Base-by-base conservation (phyloP, 2,888 invertebrate genomes). In the Agrotis puta region DNA sequence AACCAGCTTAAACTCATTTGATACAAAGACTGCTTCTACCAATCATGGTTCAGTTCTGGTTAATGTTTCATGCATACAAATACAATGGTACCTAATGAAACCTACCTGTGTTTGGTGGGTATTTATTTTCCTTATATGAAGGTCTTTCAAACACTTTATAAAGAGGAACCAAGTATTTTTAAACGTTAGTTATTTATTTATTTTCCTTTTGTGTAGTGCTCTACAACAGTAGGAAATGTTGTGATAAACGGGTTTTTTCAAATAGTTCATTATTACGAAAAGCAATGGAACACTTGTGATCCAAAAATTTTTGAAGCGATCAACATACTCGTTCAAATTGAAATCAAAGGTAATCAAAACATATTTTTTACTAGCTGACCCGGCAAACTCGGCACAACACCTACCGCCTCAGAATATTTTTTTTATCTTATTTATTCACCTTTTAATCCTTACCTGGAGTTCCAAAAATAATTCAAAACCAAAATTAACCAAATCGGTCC, bases 121-220 rank as follows among this genome's bases (percentile, higher is more conserved):
- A 65, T 57, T 50, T 6, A 43, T 64, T 76, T 66, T 63, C 69
- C 54, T 77, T 62, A 22, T 50, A 13, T 20, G 64, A 69, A 78
- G 81, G 81, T 64, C 70, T 50, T 50, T 9, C 7, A 18, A n/a
- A 45, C 6, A 27, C 76, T 81, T 76, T 78, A 78, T 81, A 78
- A 64, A 76, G 64, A 48, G 53, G n/a, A 51, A 62, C 43, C n/a
- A 20, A 54, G 27, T 53, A 9, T 53, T 63, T 64, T 51, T 54
- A 22, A 48, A 27, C 56, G 47, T 78, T 65, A 81, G 79, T 82
- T 70, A 51, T 43, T 70, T 66, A 45, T 70, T 63, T 61, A 47
- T 57, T 74, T 71, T 68, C 39, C 39, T 50, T 6, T 62, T 24
- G 64, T 45, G 58, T 65, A 45, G 70, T 64, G 7, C 50, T 57